phyloP scores from a whole-genome alignment of 1,140 invertebrate species.

The Heterodera schachtii region DNA sequence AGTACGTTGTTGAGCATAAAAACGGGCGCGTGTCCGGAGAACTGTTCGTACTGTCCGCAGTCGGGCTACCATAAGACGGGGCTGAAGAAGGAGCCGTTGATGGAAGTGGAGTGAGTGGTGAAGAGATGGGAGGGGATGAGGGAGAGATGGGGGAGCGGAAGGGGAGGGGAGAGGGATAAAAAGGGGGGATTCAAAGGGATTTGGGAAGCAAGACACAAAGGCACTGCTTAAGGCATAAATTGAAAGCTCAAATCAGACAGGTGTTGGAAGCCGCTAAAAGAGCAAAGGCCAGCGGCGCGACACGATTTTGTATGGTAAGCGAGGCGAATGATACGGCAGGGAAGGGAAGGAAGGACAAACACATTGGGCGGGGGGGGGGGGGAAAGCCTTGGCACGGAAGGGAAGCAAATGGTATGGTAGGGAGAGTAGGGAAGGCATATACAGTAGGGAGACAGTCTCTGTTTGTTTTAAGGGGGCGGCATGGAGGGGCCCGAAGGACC shows the following conservation, averaged over 20 bases:
- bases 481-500: conserved; percentile 21
- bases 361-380: too few relatives aligned
- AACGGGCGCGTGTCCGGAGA: conserved; percentile 27
- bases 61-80: conserved; percentile 18
- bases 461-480: conserved; percentile 12
- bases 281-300: conserved; percentile 20
- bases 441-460: background rate
- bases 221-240: too few relatives aligned
- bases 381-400: too few relatives aligned
- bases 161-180: too few relatives aligned
- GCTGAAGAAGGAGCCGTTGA: conserved; percentile 26
- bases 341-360: too few relatives aligned
- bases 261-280: conserved; percentile 19
- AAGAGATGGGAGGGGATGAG: background rate
- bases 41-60: conserved; percentile 32
- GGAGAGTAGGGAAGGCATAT: background rate
- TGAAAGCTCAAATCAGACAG: conserved; percentile 3
- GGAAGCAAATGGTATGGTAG: background rate
- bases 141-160: too few relatives aligned
- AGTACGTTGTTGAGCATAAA: conserved; percentile 26
- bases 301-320: conserved; percentile 30
- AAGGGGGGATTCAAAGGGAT: too few relatives aligned
- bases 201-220: too few relatives aligned
- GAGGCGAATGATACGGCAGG: too few relatives aligned
- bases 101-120: conserved; percentile 19